Base-by-base conservation (phyloP, 35 echinoderm and acorn worm species). In the Heliocidaris erythrogramma region DNA sequence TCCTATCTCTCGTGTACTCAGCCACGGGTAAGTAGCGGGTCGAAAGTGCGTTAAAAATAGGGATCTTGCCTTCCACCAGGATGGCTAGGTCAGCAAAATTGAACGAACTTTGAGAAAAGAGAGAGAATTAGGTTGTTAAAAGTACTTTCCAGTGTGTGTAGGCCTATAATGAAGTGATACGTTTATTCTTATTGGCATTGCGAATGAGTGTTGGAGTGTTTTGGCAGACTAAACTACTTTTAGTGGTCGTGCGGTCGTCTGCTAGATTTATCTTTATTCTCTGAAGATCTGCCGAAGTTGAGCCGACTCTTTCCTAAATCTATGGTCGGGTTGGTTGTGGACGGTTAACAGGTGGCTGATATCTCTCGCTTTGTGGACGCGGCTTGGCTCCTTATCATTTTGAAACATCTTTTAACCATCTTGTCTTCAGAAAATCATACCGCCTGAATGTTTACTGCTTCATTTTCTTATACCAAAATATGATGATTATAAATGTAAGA, bases 1-100 rank as follows among this genome's bases (percentile, higher is more conserved):
- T 89, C 87, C 32, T 89, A n/a, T 89, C 87, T 18, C 21, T 89
- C 47, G 87, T 89, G 87, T 89, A 89, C 87, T 89, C 87, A 89
- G 87, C 87, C 31, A 89, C 87, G 87, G 87, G 87, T 89, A 89
- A 89, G 87, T 89, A 89, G 32, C 87, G 31, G 87, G 11, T 32
- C 4, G 87, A 14, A 7, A 48, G 31, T 89, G 24, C 31, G 31
- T 89, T 32, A 89, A 21, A 48, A 89, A 89, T 14, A 17, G 87
- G 31, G 31, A 89, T 89, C 31, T 42, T 48, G 6, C 7, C 65
- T 18, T 78, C 21, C 65, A 78, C 17, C 27, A n/a, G 47, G 87
- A 47, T 89, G 87, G 47, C 87, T 89, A 89, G 87, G 87, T 89
- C 87, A 89, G 87, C 87, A 48, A 24, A 89, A 89, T 89, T 48